Base-by-base conservation (phyloP, 2,797 vertebrate genomes). In the Mormyrops attenuatus region DNA sequence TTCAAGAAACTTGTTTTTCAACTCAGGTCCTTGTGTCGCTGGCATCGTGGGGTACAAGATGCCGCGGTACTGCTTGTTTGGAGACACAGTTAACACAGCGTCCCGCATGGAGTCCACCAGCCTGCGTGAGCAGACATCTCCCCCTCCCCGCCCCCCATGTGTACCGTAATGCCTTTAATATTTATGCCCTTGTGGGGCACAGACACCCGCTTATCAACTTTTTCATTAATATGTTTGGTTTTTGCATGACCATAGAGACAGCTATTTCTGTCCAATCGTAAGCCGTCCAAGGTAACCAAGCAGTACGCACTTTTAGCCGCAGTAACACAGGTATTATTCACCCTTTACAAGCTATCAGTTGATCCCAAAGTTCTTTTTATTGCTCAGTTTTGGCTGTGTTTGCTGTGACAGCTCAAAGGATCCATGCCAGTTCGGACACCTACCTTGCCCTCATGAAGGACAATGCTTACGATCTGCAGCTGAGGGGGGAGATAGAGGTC, bases 61-160 rank as follows among this genome's bases (percentile, higher is more conserved):
- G 97, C 97, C 97, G 0, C 95, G 97, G 2, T 98, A 98, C 47
- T 98, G 98, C 92, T 95, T 98, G 80, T 98, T 98, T 94, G 97
- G 97, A 90, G 97, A 98, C 88, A 98, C 97, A 0, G 97, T 98
- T 3, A 98, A 98, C 95, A 98, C 97, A 0, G 97, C 97, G 0
- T 98, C 97, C 0, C 95, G 97, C 53, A 98, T 98, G 98, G 97
- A 98, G 92, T 97, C 97, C 55, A 98, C 96, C 91, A 97, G 98
- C 92, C 91, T 98, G 91, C 97, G 97, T 97, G 94, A 88, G 96
- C 95, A 50, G 22, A 86, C 41, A 22, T 15, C 8, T 7, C 30
- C 15, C 22, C 0, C 50, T 7, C 22, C n/a, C 6, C 49, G 0
- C 41, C 44, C 22, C 13, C 49, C 47, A 55, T 26, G 7, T 13